Conservation (phyloP, 2,113 vertebrate species). For the Centropus bengalensis region DNA sequence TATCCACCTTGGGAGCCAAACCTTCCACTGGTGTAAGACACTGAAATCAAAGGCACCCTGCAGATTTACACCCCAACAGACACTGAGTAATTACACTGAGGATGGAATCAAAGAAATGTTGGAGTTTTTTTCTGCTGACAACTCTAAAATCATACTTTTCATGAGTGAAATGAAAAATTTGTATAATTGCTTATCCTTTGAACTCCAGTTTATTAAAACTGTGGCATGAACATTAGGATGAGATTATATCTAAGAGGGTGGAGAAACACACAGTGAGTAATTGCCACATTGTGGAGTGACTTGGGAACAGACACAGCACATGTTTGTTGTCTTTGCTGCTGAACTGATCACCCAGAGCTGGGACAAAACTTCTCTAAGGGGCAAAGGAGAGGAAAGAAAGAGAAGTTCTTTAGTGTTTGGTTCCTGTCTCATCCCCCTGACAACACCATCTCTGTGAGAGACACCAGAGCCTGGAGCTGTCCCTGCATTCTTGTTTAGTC, state of each 20-base stretch:
- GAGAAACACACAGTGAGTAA: constrained; percentile 28
- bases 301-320: background rate
- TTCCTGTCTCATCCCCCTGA: background rate
- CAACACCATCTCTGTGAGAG: background rate
- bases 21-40: background rate
- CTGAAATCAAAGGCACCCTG: background rate
- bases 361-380: background rate
- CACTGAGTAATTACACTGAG: constrained; percentile 36
- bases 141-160: constrained; percentile 28
- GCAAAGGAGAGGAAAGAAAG: background rate
- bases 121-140: constrained; percentile 7
- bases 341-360: background rate
- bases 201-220: constrained; percentile 53
- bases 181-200: constrained; percentile 68
- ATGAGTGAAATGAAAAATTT: constrained; percentile 68
- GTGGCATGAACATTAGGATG: constrained; percentile 49
- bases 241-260: constrained; percentile 36
- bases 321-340: background rate
- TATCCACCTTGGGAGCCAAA: constrained; percentile 14
- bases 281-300: background rate
- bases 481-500: accelerated
- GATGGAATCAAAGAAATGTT: constrained; percentile 30
- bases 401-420: background rate
- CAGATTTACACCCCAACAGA: background rate
- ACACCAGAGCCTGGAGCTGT: background rate